These are phyloP conservation scores for Acanthis flammea DNA, from an alignment of 2,797 vertebrate genomes.

Conservation along the genomic window DNA sequence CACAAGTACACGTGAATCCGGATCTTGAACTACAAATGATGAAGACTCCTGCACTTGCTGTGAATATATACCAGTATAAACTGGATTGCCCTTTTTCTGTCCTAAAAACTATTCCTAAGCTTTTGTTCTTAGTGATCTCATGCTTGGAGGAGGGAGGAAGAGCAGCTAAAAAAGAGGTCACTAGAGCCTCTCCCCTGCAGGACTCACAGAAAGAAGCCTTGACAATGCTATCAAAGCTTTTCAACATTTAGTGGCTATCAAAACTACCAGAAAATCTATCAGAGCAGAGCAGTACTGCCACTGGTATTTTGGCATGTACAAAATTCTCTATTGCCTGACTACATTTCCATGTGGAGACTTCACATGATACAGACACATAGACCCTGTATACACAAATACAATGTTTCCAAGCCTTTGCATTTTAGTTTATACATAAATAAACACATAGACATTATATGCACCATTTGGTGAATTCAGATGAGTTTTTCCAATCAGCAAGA, in stretches of 20 bases:
- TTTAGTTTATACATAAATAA: not conserved
- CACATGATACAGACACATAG: not conserved
- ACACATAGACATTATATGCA: fast-evolving
- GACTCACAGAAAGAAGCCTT: not conserved
- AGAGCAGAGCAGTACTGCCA: not conserved
- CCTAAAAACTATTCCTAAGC: not conserved
- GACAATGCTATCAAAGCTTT: not conserved
- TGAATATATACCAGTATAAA: not conserved
- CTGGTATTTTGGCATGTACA: not conserved
- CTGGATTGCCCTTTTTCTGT: not conserved
- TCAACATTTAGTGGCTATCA: not conserved
- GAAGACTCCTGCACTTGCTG: not conserved
- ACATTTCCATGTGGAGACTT: not conserved
- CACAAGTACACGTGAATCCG: not conserved
- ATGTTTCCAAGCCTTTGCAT: not conserved
- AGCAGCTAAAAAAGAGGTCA: not conserved
- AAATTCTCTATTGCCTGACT: not conserved
- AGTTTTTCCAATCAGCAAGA: not conserved
- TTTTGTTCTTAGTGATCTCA: not conserved
- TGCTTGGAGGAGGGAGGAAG: not conserved
- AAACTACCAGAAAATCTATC: not conserved
- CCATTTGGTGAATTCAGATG: not conserved
- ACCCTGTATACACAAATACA: not conserved
- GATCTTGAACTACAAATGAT: not conserved
- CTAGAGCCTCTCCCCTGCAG: not conserved